Base-by-base conservation (phyloP, 1,140 invertebrate genomes). In the Trissolcus basalis region DNA sequence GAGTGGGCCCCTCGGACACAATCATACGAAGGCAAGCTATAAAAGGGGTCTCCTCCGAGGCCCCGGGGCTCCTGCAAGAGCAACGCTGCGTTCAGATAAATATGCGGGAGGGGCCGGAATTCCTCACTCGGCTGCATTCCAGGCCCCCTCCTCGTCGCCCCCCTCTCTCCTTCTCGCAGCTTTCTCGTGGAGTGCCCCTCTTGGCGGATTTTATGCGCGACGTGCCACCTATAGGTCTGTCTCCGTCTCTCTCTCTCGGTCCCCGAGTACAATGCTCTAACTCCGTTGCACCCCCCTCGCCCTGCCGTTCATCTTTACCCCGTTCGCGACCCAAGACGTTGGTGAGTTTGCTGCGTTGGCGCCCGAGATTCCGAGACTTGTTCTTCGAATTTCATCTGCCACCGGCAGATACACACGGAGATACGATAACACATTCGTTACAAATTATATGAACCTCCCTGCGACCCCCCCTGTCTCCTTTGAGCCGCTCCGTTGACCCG, bases 61-160 rank as follows among this genome's bases (percentile, higher is more conserved):
- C 73, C 68, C 61, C 63, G 70, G 74, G 82, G 77, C 79, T 70
- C 79, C 77, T 64, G 54, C 69, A 50, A 63, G 68, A 71, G 69
- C 69, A 58, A 72, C 70, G 82, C 76, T 60, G 80, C 74, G 82
- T 77, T 85, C 84, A 83, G 87, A 88, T 88, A 88, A 88, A 88
- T 88, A 88, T 86, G 87, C 86, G 86, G 87, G 86, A 88, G 86
- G 86, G 87, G 85, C 85, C 85, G 85, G 85, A 88, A 88, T 86
- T 86, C 86, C 86, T 87, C 85, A 86, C 86, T 87, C 85, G 82
- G 84, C 82, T 87, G 84, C 86, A 87, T 88, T 87, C 87, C 86
- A 84, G 59, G 39, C 63, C 75, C 77, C 80, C 71, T 13, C 51
- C 49, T 13, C 72, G 72, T 77, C 73, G 45, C 75, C 59, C 75